Evolutionary conservation across 2,888 invertebrate species (phyloP), one percentile per base, ranked within the genome.

Genomic region (Pseudococcus jackbeardsleyi): DNA sequence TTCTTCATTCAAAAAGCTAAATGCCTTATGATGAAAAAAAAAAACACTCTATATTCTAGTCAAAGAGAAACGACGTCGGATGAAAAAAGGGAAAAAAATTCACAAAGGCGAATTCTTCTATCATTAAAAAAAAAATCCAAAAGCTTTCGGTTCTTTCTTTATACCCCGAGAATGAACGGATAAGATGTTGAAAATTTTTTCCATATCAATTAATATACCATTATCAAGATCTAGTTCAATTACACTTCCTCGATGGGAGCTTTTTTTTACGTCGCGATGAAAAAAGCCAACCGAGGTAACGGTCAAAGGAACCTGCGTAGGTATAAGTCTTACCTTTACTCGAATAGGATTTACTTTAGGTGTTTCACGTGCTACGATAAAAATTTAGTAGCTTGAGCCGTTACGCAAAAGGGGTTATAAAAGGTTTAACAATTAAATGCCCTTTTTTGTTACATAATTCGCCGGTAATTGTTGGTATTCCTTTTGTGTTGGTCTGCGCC

Each of bases 391-490:
- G 59, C 59, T n/a, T 33, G 68, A 72, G 68, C 26, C 68, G 33
- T 72, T 72, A 72, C 68, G 68, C 68, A 33, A 59, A 72, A 72
- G 33, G 68, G 68, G 68, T 72, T 72, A 72, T 72, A 72, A 72
- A 72, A 72, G 68, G 68, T 72, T 72, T 72, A 72, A 72, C 68
- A 72, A 72, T 72, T 72, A 72, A 72, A 72, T 26, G 68, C 33
- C 68, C 68, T 72, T 72, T 72, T 72, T 72, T 72, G 68, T 72
- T 72, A 72, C 68, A 72, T 72, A 72, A 72, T 72, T 72, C 68
- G 79, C 42, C 79, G 79, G 79, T 79, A 79, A 79, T 79, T 79
- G 79, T 79, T 79, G 46, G 46, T 79, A 42, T 79, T 79, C 79
- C 79, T 79, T 79, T 79, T 79, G 79, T 72, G 33, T 46, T 46